Conservation (phyloP, 2,113 vertebrate genomes). For the Isichthys henryi region DNA sequence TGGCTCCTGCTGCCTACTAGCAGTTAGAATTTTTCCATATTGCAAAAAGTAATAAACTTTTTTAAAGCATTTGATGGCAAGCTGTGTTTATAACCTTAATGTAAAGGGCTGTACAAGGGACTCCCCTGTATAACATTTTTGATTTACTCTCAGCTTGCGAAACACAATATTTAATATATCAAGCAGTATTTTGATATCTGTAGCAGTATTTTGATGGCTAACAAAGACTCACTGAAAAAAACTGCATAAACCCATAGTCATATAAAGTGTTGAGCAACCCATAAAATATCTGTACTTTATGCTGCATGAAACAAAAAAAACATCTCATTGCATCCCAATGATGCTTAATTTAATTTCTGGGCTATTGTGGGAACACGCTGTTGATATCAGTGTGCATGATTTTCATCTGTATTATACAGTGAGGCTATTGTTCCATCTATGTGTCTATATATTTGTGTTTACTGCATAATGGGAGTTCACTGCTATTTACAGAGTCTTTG, state of each 20-base stretch:
- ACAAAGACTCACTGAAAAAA: not conserved
- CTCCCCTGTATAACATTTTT: not conserved
- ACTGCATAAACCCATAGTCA: not conserved
- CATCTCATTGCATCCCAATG: not conserved
- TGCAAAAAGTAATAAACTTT: not conserved
- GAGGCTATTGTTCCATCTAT: not conserved
- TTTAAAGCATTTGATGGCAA: not conserved
- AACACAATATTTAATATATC: not conserved
- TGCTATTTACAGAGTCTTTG: not conserved
- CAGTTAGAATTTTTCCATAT: not conserved
- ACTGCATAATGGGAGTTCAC: not conserved
- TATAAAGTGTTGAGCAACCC: not conserved
- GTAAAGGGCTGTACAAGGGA: not conserved
- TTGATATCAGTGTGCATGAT: not conserved
- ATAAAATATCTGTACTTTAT: not conserved
- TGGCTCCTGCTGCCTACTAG: not conserved
- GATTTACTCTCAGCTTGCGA: not conserved
- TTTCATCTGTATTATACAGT: not conserved
- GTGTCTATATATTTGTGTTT: not conserved
- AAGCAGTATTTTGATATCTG: not conserved
- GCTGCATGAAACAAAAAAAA: not conserved
- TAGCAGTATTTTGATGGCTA: too few relatives aligned
- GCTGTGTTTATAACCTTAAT: too few relatives aligned
- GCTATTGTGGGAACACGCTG: slow-evolving; percentile 1
- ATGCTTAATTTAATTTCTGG: not conserved